Base-by-base conservation (phyloP, 2,113 vertebrate genomes). In the Odontesthes bonariensis region DNA sequence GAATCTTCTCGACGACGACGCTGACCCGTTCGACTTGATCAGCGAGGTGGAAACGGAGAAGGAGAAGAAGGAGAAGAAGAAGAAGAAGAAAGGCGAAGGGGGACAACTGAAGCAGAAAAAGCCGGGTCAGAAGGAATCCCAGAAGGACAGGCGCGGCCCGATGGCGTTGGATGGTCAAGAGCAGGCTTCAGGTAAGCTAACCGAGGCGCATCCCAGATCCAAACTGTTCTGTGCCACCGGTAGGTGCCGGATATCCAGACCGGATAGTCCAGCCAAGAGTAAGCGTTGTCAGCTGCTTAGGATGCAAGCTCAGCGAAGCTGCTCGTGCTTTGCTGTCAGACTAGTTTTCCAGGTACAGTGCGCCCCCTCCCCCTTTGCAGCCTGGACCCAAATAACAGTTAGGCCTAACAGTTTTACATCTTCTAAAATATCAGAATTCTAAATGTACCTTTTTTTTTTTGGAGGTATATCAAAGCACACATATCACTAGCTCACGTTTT, bases 1-100 rank as follows among this genome's bases (percentile, higher is more conserved):
- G 64, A 89, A 95, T 60, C 96, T 98, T 32, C 92, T 96, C 79
- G 97, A 97, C 73, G 95, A 97, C 57, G 96, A 96, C 5, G 94
- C 94, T 0, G 96, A 98, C 84, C 97, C 97, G 22, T 96, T 97
- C 71, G 97, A 98, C 82, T 35, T 95, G 62, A 91, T 98, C 19
- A 91, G 81, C 23, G 87, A 94, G 76, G 94, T 91, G 19, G 94
- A 84, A 32, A 42, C 14, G 3, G 87, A 89, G 55, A 91, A 91
- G 53, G 86, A 90, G 51, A 86, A 79, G 17, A 83, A 69, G 52
- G 75, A 81, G 13, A 79, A 72, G 51, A 47, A 75, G 59, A 91
- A 79, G 54, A 91, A 89, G 78, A 93, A 95, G 86, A 90, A 95
- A 62, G 92, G 93, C 0, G 89, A 92, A 22, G 82, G 87, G 22